A percentile compares a stretch with the other conserved stretches of the same genome.
Conservation (phyloP, 2,113 vertebrate genomes). For the Oncorhynchus masou region DNA sequence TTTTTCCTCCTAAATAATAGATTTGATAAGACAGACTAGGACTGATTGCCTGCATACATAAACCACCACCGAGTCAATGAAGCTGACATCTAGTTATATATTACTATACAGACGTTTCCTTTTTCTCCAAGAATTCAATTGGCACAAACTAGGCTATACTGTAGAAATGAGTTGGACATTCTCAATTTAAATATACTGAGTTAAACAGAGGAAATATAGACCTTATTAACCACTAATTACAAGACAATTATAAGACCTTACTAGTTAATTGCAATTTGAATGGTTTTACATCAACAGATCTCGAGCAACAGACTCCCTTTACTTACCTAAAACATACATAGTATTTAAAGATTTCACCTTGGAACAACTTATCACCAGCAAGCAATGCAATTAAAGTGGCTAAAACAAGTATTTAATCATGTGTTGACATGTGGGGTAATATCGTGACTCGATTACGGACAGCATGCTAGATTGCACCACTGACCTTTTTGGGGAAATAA, state of each 20-base stretch:
- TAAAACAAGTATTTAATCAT: slow-evolving; percentile 85
- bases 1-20: slow-evolving; percentile 90
- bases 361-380: slow-evolving; percentile 82
- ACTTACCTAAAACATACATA: slow-evolving; percentile 89
- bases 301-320: slow-evolving; percentile 77
- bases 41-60: slow-evolving; percentile 20
- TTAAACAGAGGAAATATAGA: slow-evolving; percentile 41
- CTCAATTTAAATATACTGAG: not conserved
- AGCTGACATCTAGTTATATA: slow-evolving; percentile 28
- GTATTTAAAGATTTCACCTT: slow-evolving; percentile 94
- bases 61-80: slow-evolving; percentile 33
- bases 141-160: not conserved
- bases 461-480: slow-evolving; percentile 77
- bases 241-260: slow-evolving; percentile 58
- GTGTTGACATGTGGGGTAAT: slow-evolving; percentile 87
- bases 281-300: slow-evolving; percentile 61
- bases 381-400: slow-evolving; percentile 86
- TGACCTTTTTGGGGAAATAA: slow-evolving; percentile 59
- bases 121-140: not conserved
- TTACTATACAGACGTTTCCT: no score
- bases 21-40: slow-evolving; percentile 72
- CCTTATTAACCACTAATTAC: slow-evolving; percentile 60
- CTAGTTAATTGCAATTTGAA: slow-evolving; percentile 62
- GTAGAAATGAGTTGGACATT: slow-evolving; percentile 4
- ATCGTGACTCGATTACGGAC: slow-evolving; percentile 86